A percentile compares a stretch with the other conserved stretches of the same genome.
These are phyloP conservation scores for Andrena hattorfiana DNA, from an alignment of 2,888 invertebrate genomes.

Conservation along the genomic window DNA sequence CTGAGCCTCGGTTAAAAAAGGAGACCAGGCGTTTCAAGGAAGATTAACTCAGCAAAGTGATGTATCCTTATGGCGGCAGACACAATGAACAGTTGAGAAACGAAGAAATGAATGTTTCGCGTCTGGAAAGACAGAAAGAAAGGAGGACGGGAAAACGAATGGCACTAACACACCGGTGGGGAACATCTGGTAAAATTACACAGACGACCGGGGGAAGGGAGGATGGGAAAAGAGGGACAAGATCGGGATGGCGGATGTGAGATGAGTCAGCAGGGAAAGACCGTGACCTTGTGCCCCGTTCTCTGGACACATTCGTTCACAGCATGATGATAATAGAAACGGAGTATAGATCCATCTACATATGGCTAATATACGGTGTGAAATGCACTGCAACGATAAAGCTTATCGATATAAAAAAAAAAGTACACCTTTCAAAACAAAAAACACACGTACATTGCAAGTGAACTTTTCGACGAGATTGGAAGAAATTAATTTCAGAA, in stretches of 20 bases:
- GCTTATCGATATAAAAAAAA: background rate
- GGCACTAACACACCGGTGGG: constrained; percentile 10
- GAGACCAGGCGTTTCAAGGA: background rate
- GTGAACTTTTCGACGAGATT: too few relatives aligned
- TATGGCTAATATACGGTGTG: background rate
- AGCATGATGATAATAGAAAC: constrained; percentile 58
- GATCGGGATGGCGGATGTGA: constrained; percentile 66
- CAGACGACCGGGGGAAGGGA: constrained; percentile 43
- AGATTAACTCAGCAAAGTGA: constrained; percentile 26
- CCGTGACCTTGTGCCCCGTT: constrained; percentile 70
- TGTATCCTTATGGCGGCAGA: constrained; percentile 12
- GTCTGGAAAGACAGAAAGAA: constrained; percentile 7
- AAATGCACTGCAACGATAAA: background rate
- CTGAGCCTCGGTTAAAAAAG: background rate
- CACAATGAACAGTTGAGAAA: constrained; percentile 38
- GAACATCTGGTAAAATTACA: constrained; percentile 67
- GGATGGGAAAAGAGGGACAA: constrained; percentile 59
- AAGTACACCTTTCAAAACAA: background rate
- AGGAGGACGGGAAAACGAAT: constrained; percentile 28
- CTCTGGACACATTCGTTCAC: constrained; percentile 62
- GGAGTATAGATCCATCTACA: background rate
- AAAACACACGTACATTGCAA: background rate
- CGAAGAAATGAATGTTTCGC: constrained; percentile 24
- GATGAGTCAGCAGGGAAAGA: constrained; percentile 69
- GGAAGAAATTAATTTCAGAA: too few relatives aligned